Percentiles rank a stretch among this genome's conserved stretches.
Evolutionary conservation across 2,797 vertebrate species (phyloP).

Genomic region (Crenuchus spilurus): DNA sequence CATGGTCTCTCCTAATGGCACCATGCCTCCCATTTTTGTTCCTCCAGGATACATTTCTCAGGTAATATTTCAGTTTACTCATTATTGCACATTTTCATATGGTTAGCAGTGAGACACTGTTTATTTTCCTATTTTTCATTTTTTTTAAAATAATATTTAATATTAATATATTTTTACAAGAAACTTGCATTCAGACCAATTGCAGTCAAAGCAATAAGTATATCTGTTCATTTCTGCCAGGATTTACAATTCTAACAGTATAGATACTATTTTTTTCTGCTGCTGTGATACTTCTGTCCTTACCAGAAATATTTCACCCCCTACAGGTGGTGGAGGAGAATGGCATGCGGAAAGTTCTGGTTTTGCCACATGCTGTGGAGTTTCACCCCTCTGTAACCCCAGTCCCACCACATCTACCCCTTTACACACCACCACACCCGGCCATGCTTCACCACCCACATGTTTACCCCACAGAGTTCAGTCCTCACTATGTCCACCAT

Average conservation of each 20-base stretch:
- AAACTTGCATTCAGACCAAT: too few relatives aligned
- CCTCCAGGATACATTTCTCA: conserved; percentile 66
- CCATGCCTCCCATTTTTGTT: conserved; percentile 81
- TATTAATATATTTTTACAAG: too few relatives aligned
- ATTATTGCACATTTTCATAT: not conserved
- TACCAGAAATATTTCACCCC: not conserved
- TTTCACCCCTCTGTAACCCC: conserved; percentile 74
- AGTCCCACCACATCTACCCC: conserved; percentile 70
- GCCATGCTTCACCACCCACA: conserved; percentile 72
- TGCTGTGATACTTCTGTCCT: too few relatives aligned
- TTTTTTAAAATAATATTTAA: too few relatives aligned
- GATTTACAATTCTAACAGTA: not conserved
- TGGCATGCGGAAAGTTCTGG: conserved; percentile 80
- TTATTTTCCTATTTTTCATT: too few relatives aligned
- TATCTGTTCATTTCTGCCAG: too few relatives aligned
- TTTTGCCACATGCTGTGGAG: conserved; percentile 78
- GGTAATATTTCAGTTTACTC: too few relatives aligned
- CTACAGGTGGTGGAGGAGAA: conserved; percentile 83
- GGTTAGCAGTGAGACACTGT: too few relatives aligned
- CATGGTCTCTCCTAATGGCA: conserved; percentile 82
- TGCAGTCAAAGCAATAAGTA: too few relatives aligned
- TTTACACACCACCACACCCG: conserved; percentile 69
- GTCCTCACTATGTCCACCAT: conserved; percentile 75
- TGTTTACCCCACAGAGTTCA: conserved; percentile 73
- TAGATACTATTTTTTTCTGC: not conserved